Conservation (phyloP, 2,888 invertebrate species). For the Rhamnusium bicolor region DNA sequence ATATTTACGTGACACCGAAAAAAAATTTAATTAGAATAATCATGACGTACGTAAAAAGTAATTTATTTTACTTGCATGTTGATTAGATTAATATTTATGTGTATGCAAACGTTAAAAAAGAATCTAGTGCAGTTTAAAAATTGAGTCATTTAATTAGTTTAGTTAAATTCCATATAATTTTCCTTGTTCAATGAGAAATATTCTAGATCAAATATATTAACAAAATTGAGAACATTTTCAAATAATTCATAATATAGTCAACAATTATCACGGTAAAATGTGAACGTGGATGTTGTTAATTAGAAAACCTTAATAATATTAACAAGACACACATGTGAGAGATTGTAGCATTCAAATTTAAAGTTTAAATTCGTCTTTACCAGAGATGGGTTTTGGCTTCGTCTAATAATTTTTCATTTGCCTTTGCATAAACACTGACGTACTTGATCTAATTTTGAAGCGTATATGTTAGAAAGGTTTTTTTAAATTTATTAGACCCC, state of each 20-base stretch:
- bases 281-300: constrained; percentile 8
- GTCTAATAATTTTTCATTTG: neutral
- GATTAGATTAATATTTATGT: no score
- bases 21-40: no score
- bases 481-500: neutral
- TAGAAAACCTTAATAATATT: constrained; percentile 44
- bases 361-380: constrained; percentile 40
- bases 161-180: no score
- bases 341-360: constrained; percentile 58
- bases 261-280: constrained; percentile 25
- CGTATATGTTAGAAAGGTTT: neutral
- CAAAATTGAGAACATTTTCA: no score
- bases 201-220: no score
- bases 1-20: no score
- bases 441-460: neutral
- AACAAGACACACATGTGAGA: constrained; percentile 65
- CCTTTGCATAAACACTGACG: neutral
- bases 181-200: no score
- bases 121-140: no score
- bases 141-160: no score
- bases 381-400: constrained; percentile 56
- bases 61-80: no score
- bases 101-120: no score
- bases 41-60: no score
- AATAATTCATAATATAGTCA: constrained; percentile 3